Percentiles rank a stretch among this genome's conserved stretches.
phyloP scores from a whole-genome alignment of 2,797 vertebrate species.

The Triplophysa yarkandensis region DNA sequence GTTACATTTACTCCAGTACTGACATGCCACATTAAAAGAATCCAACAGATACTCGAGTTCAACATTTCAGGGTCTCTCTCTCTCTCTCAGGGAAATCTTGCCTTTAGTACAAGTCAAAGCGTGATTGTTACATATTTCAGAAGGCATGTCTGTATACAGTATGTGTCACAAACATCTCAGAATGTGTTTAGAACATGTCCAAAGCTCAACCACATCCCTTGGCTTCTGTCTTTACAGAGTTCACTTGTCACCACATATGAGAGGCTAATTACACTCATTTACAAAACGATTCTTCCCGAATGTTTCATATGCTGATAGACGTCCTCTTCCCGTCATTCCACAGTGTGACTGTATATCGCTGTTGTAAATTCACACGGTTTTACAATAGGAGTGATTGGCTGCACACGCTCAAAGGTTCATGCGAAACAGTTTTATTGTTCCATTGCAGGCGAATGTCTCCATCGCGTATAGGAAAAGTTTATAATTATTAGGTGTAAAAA shows the following conservation, averaged over 20 bases:
- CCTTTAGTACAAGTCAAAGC: not conserved
- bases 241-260: constrained; percentile 22
- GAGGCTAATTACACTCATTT: constrained; percentile 40
- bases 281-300: constrained; percentile 10
- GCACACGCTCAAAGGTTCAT: not conserved
- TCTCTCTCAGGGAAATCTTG: not conserved
- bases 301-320: constrained; percentile 21
- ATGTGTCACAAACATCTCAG: not conserved
- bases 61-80: not conserved
- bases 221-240: constrained; percentile 21
- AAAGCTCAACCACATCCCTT: not conserved
- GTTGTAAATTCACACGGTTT: constrained; percentile 18
- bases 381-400: constrained; percentile 2
- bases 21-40: constrained; percentile 2
- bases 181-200: constrained; percentile 15
- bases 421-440: constrained; percentile 24
- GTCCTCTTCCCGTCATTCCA: not conserved
- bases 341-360: not conserved
- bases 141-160: not conserved
- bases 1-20: not conserved
- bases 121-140: constrained; percentile 6
- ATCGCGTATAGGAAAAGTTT: constrained; percentile 1
- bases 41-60: not conserved
- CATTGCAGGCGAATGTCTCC: constrained; percentile 9
- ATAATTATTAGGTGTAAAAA: constrained; percentile 26